phyloP scores from a whole-genome alignment of 2,797 vertebrate genomes.

The Notolepis coatsorum region DNA sequence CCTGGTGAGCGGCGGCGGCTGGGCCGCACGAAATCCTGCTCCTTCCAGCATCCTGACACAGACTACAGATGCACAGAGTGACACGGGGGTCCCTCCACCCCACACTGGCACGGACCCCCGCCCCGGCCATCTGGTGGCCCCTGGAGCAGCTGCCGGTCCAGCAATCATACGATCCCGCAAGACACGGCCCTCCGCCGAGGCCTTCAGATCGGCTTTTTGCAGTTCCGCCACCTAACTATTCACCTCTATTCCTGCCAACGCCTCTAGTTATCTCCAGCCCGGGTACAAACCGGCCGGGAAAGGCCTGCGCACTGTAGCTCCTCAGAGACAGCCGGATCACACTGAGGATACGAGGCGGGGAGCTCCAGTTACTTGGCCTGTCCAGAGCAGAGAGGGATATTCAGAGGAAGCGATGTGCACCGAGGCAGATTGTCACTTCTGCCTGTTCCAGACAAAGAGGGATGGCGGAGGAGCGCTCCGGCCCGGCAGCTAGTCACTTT shows the following conservation, averaged over 20 bases:
- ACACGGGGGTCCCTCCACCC: slow-evolving; percentile 70
- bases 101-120: slow-evolving; percentile 35
- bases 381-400: slow-evolving; percentile 22
- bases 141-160: slow-evolving; percentile 75
- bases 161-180: slow-evolving; percentile 42
- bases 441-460: slow-evolving; percentile 45
- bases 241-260: slow-evolving; percentile 20
- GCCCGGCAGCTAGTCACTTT: slow-evolving; percentile 44
- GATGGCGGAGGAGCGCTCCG: slow-evolving; percentile 23
- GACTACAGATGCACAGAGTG: slow-evolving; percentile 72
- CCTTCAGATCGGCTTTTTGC: slow-evolving; percentile 33
- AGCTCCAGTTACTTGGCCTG: slow-evolving; percentile 20
- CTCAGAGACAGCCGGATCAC: slow-evolving; percentile 28
- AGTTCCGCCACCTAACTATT: slow-evolving; percentile 29
- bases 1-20: slow-evolving; percentile 49
- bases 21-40: slow-evolving; percentile 40
- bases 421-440: slow-evolving; percentile 50
- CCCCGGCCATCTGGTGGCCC: slow-evolving; percentile 77
- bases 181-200: slow-evolving; percentile 47
- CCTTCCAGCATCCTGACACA: slow-evolving; percentile 67
- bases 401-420: slow-evolving; percentile 34
- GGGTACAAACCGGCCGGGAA: slow-evolving; percentile 1
- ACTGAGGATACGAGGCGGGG: neutral
- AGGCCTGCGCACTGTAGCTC: slow-evolving; percentile 29
- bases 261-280: slow-evolving; percentile 47